A percentile compares a stretch with the other conserved stretches of the same genome.
These are phyloP conservation scores for Pristionchus exspectatus DNA, from an alignment of 2,888 invertebrate genomes.

Conservation along the genomic window DNA sequence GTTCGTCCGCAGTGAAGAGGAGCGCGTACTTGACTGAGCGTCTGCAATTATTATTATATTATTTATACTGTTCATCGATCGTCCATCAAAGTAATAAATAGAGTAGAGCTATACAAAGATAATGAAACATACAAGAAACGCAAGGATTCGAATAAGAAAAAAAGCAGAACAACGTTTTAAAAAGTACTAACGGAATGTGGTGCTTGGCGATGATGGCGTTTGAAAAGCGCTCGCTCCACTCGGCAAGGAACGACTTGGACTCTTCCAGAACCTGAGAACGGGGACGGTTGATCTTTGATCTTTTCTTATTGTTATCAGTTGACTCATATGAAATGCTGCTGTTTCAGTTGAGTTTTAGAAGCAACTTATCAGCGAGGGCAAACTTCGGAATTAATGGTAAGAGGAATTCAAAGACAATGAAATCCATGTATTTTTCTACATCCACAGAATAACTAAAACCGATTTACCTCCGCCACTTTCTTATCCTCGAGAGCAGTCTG, in stretches of 20 bases:
- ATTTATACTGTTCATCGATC: too few species aligned
- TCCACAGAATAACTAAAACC: neutral
- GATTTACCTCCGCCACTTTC: conserved; percentile 56
- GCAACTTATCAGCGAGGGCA: neutral
- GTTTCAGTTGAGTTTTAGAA: neutral
- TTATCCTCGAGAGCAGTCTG: conserved; percentile 65
- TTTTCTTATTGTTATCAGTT: neutral
- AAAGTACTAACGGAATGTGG: conserved; percentile 61
- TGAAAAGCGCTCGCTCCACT: conserved; percentile 68
- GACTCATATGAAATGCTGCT: too few species aligned
- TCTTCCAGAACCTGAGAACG: conserved; percentile 61
- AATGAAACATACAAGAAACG: too few species aligned
- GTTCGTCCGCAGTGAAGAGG: conserved; percentile 60
- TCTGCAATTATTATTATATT: conserved; percentile 56
- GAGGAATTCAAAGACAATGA: neutral
- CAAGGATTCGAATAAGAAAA: neutral
- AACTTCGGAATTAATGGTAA: neutral
- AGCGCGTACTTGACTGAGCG: conserved; percentile 66
- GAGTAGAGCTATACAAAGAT: too few species aligned
- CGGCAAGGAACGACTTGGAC: conserved; percentile 68
- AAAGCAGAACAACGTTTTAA: neutral
- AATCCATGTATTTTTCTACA: too few species aligned
- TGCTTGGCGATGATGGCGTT: conserved; percentile 63
- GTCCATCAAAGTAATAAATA: too few species aligned
- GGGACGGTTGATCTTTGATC: neutral